Evolutionary conservation across 64 coral and sea anemone genomes (phyloP), one percentile per base, ranked within the genome.

Genomic region (Dendrophyllia cribrosa): DNA sequence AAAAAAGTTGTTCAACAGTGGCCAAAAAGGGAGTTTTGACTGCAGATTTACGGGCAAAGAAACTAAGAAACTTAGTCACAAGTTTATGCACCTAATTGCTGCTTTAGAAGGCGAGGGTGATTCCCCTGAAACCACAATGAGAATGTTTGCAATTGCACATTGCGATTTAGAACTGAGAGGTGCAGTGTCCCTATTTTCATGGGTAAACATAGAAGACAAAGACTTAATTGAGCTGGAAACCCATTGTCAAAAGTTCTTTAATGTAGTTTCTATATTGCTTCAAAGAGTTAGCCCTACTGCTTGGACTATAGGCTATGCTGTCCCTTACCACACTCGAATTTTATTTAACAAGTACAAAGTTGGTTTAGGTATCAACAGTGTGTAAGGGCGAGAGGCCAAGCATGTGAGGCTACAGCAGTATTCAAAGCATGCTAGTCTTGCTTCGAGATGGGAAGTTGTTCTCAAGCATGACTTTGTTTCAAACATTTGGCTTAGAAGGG

Each of bases 21-120:
- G 85, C 34, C 78, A 84, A 67, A 91, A 91, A 44, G 73, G 49
- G 15, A 48, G 68, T 43, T 74, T 95, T 26, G 23, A 72, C 17
- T 95, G 85, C 89, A 82, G 93, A 61, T 95, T 95, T 26, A 95
- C 87, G 62, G 94, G 94, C 1, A 96, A 96, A 70, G 94, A 96
- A 77, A 96, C 82, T 14, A 92, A 91, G 66, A 89, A 25, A 68
- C 51, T 90, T 15, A 88, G 94, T 66, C 89, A 96, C 19, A 96
- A 82, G 14, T 88, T 75, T 46, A 79, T 79, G 82, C 13, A 15
- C 63, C 45, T 91, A 14, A 13, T 92, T 17, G 9, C 82, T 70
- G 21, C 14, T 46, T 14, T 96, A 6, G 81, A 60, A 51, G 51
- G 55, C 11, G 76, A 86, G 55, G 53, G 23, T 90, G 93, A 95